These are phyloP conservation scores for Cinclus mexicanus DNA, from an alignment of 2,113 vertebrate species.

Conservation along the genomic window DNA sequence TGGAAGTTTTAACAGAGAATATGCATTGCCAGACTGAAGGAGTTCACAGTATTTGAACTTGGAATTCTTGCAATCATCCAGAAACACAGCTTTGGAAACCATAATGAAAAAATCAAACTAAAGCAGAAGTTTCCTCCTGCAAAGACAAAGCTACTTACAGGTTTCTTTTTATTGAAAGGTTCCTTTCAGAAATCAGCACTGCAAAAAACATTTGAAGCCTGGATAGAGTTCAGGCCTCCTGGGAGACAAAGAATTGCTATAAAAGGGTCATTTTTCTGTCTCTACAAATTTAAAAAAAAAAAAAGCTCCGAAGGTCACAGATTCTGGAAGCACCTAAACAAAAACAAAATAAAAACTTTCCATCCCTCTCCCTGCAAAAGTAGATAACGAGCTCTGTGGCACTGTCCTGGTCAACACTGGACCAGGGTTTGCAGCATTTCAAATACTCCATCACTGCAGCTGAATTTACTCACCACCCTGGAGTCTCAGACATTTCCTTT, in stretches of 20 bases:
- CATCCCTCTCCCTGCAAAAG: background rate
- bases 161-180: slow-evolving; percentile 7
- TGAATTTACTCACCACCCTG: background rate
- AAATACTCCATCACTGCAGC: background rate
- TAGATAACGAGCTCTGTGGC: background rate
- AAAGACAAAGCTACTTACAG: slow-evolving; percentile 52
- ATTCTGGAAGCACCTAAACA: slow-evolving; percentile 35
- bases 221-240: slow-evolving; percentile 1
- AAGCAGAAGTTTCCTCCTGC: slow-evolving; percentile 30
- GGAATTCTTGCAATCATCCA: slow-evolving; percentile 25
- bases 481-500: background rate
- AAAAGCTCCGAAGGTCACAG: background rate
- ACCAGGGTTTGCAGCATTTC: background rate
- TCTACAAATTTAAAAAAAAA: background rate
- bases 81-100: slow-evolving; percentile 37
- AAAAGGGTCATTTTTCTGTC: slow-evolving; percentile 29
- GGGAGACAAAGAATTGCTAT: slow-evolving; percentile 5
- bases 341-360: background rate
- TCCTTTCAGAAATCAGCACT: slow-evolving; percentile 21
- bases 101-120: slow-evolving; percentile 42
- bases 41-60: background rate
- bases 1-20: background rate
- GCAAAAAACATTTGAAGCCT: slow-evolving; percentile 16
- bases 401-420: background rate
- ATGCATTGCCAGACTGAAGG: background rate